Base-by-base conservation (phyloP, 2,797 vertebrate species). In the Schizopygopsis pylzovi region DNA sequence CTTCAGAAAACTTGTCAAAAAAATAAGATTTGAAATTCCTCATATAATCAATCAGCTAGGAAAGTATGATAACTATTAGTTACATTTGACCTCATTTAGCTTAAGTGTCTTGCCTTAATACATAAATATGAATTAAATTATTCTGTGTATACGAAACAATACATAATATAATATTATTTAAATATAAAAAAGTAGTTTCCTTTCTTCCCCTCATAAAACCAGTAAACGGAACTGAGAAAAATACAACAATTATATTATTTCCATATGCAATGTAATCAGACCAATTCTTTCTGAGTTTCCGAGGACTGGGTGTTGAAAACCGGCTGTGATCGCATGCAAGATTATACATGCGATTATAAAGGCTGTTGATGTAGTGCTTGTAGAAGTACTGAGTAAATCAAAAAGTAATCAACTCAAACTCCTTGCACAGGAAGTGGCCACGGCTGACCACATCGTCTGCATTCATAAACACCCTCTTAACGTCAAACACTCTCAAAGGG, bases 361-460 rank as follows among this genome's bases (percentile, higher is more conserved):
- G 20, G 41, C 6, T 85, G 84, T 52, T 85, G 75, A 59, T 85
- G 76, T 61, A 71, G 25, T 85, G 77, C 43, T 80, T 75, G 22
- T 25, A 85, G 68, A 65, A 80, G 68, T 45, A 85, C n/a, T 33
- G 39, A 79, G 65, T 78, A 71, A 79, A 84, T 78, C 72, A 78
- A 67, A 84, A 70, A 45, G 75, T 79, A 85, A 79, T 85, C 49
- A 84, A 59, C 49, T 70, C 47, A 79, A 72, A 68, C 73, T 39
- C 73, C 41, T 84, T 68, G 65, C 61, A 70, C n/a, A 79, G 75
- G 52, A 85, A 78, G 63, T 77, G 73, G 61, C 72, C 82, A 67
- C 54, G 33, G 72, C 47, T 85, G 75, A 85, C 65, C 83, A 85
- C 75, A 85, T 70, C 12, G 13, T 71, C 76, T 85, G 83, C 39